These are phyloP conservation scores for Ypsolopha scabrella DNA, from an alignment of 2,888 invertebrate species.

Conservation along the genomic window DNA sequence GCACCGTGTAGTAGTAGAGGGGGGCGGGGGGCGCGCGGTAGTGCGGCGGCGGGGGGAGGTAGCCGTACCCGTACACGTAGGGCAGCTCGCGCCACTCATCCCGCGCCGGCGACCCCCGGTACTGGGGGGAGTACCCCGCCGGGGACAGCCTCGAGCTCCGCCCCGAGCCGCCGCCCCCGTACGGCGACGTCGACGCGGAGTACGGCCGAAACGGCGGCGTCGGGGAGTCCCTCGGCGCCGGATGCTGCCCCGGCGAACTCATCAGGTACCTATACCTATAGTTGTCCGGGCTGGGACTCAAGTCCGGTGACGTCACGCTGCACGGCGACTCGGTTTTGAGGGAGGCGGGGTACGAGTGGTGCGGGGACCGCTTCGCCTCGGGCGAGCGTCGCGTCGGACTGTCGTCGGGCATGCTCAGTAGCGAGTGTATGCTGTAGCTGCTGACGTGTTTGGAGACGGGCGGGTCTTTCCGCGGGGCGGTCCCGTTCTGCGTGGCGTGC, in stretches of 20 bases:
- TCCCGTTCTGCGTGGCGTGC: conserved; percentile 28
- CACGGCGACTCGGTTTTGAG: conserved; percentile 50
- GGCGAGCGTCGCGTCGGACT: conserved; percentile 49
- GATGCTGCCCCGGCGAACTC: conserved; percentile 39
- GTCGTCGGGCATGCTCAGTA: conserved; percentile 76
- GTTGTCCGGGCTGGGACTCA: conserved; percentile 52
- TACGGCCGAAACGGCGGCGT: conserved; percentile 41
- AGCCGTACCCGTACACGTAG: conserved; percentile 52
- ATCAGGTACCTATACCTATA: conserved; percentile 49
- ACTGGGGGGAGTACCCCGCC: not conserved
- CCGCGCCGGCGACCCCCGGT: conserved; percentile 13
- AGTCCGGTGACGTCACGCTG: conserved; percentile 47
- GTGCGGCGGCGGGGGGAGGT: conserved; percentile 36
- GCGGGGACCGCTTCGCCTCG: conserved; percentile 31
- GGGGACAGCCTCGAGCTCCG: conserved; percentile 12
- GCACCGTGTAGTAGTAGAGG: conserved; percentile 56
- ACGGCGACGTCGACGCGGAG: conserved; percentile 16
- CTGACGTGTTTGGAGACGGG: conserved; percentile 65
- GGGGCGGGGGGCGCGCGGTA: conserved; percentile 34
- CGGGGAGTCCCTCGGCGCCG: conserved; percentile 36
- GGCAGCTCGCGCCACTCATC: conserved; percentile 43
- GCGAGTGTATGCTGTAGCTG: conserved; percentile 88
- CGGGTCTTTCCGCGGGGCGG: conserved; percentile 28
- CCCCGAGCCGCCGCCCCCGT: conserved; percentile 16
- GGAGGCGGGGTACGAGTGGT: conserved; percentile 26